Evolutionary conservation across 2,797 vertebrate genomes (phyloP), one percentile per base, ranked within the genome.

Genomic region (Picus viridis): DNA sequence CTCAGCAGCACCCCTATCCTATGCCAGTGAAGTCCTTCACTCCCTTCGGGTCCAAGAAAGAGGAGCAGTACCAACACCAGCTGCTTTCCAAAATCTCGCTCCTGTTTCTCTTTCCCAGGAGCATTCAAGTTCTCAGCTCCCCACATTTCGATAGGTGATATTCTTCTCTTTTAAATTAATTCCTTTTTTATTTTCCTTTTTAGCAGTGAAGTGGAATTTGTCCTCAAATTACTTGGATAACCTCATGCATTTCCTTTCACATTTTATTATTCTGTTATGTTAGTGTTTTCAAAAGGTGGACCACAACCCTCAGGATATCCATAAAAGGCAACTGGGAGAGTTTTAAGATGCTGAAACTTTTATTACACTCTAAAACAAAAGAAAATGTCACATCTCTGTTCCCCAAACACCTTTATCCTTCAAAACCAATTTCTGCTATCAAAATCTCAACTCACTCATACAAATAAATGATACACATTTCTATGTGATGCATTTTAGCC

Each of bases 321-420:
- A 94, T 89, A 90, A 94, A 96, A 82, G 63, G 57, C 84, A 94
- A 81, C 0, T 83, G 73, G 63, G 72, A 94, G 58, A 94, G 59
- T 94, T 92, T 34, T 12, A 93, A 89, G 70, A 90, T 30, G 24
- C 39, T 77, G 67, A 90, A 92, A 81, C 73, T 86, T 90, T 95
- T 93, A 92, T 89, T 83, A 47, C 57, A 83, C 45, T 76, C 57
- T 73, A 88, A 94, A 92, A 12, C 43, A 82, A 84, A 85, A 72
- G 62, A 91, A 92, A 89, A 59, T 65, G 69, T 49, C 43, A 72
- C 43, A 83, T 67, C 49, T 81, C 34, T 30, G 39, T 64, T 94
- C 92, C 92, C 84, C 32, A 73, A 89, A 89, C 43, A 86, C 27
- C 63, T 72, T 89, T 86, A 87, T 54, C 39, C 20, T 92, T 89